Evolutionary conservation across 64 coral and sea anemone genomes (phyloP).

Genomic region (Trachythela sp.): DNA sequence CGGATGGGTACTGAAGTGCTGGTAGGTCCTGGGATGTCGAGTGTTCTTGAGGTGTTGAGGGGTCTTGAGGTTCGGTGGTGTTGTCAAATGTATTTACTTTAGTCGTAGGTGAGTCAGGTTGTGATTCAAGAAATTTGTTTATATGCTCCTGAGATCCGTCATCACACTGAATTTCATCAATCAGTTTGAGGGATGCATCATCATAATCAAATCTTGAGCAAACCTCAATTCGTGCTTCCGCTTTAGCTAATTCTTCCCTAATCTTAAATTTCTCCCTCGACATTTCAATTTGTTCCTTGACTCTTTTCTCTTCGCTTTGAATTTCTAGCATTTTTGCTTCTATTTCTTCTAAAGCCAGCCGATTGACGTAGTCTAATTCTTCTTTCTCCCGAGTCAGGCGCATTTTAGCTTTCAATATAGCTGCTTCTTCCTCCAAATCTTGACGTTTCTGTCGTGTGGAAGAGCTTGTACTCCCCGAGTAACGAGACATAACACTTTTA

Average conservation of each 20-base stretch:
- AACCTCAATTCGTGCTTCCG: not conserved
- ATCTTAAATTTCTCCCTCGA: not conserved
- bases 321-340: not conserved
- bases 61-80: too few relatives aligned
- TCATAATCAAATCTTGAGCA: not conserved
- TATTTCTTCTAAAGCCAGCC: not conserved
- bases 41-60: too few relatives aligned
- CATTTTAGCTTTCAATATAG: conserved; percentile 6
- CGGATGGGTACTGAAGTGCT: too few relatives aligned
- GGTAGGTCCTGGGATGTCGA: too few relatives aligned
- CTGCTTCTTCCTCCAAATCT: not conserved
- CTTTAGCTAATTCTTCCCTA: not conserved
- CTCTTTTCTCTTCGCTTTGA: not conserved
- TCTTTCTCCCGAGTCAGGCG: not conserved
- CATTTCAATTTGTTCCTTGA: not conserved
- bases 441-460: not conserved
- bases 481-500: not conserved
- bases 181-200: not conserved
- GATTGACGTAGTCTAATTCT: not conserved
- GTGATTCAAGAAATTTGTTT: too few relatives aligned
- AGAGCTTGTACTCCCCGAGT: not conserved
- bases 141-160: too few relatives aligned
- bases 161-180: too few relatives aligned
- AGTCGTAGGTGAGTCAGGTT: too few relatives aligned
- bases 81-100: too few relatives aligned